phyloP scores from a whole-genome alignment of 1,140 invertebrate species.

The Drosophila fuyamai region DNA sequence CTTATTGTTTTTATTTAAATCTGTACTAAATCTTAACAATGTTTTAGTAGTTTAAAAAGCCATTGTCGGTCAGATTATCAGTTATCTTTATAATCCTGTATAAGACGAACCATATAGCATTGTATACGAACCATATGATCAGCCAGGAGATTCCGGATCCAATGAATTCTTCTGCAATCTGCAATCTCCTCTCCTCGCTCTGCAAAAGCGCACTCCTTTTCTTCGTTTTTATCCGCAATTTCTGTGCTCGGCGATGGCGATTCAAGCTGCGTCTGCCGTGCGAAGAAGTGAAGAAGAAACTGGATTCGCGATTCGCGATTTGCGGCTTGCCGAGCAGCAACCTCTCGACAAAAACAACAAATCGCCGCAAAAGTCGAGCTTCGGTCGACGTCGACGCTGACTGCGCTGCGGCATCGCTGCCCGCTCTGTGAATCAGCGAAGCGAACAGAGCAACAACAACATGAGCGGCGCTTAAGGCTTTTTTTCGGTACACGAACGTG shows the following conservation, averaged over 20 bases:
- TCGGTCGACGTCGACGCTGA: constrained; percentile 31
- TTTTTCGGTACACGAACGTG: constrained; percentile 58
- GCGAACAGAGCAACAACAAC: constrained; percentile 56
- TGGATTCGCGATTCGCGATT: constrained; percentile 62
- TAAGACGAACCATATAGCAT: too few relatives aligned
- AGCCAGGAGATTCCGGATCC: constrained; percentile 9
- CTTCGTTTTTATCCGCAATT: constrained; percentile 46
- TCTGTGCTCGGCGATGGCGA: constrained; percentile 23
- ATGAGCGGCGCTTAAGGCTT: constrained; percentile 60
- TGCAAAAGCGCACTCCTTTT: constrained; percentile 25
- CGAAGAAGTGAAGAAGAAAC: constrained; percentile 75
- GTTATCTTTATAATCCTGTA: neutral
- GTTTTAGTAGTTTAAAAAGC: too few relatives aligned
- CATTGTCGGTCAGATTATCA: too few relatives aligned
- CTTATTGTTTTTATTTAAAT: too few relatives aligned
- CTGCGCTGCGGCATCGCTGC: constrained; percentile 22
- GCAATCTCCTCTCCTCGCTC: neutral
- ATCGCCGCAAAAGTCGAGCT: constrained; percentile 72
- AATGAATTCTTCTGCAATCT: constrained; percentile 4
- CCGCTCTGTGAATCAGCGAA: constrained; percentile 66
- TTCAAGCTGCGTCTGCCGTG: constrained; percentile 41
- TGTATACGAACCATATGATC: constrained; percentile 24
- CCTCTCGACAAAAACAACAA: constrained; percentile 75
- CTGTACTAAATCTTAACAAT: too few relatives aligned
- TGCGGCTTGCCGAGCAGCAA: constrained; percentile 68